phyloP scores from a whole-genome alignment of 2,888 invertebrate genomes.

The Alcis repandata region DNA sequence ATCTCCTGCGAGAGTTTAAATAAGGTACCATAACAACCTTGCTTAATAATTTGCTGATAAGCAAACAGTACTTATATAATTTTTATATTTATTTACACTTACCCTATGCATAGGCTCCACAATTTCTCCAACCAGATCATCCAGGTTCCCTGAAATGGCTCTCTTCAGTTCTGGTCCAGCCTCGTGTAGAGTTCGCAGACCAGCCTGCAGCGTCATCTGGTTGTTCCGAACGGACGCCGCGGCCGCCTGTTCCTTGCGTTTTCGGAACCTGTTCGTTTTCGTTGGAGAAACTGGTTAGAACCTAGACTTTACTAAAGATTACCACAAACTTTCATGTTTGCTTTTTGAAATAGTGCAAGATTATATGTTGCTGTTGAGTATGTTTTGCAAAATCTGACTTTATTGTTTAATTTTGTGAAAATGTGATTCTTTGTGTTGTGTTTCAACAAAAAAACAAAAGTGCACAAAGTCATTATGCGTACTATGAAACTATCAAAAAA shows the following conservation, averaged over 20 bases:
- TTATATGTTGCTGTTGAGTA: not conserved
- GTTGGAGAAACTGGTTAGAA: constrained; percentile 17
- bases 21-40: too few relatives aligned
- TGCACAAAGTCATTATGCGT: not conserved
- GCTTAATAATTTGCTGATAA: not conserved
- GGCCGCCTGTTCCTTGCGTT: constrained; percentile 95
- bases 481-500: constrained; percentile 6
- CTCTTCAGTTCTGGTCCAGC: constrained; percentile 99
- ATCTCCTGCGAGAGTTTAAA: too few relatives aligned
- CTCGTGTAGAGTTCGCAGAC: constrained; percentile 97
- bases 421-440: not conserved
- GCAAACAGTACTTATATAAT: not conserved
- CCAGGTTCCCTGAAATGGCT: constrained; percentile 99
- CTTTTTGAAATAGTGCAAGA: not conserved
- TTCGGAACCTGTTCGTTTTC: constrained; percentile 91
- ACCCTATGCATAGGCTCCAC: constrained; percentile 99
- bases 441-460: not conserved
- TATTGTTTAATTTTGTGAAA: not conserved
- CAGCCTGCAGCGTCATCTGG: constrained; percentile 97
- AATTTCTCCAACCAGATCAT: constrained; percentile 95
- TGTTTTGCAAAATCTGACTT: not conserved
- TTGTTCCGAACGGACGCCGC: constrained; percentile 83
- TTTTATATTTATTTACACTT: constrained; percentile 55
- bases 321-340: not conserved
- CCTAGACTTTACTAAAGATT: constrained; percentile 14